A percentile compares a stretch with the other conserved stretches of the same genome.
Conservation (phyloP, 2,888 invertebrate species). For the Folsomia manolachei region DNA sequence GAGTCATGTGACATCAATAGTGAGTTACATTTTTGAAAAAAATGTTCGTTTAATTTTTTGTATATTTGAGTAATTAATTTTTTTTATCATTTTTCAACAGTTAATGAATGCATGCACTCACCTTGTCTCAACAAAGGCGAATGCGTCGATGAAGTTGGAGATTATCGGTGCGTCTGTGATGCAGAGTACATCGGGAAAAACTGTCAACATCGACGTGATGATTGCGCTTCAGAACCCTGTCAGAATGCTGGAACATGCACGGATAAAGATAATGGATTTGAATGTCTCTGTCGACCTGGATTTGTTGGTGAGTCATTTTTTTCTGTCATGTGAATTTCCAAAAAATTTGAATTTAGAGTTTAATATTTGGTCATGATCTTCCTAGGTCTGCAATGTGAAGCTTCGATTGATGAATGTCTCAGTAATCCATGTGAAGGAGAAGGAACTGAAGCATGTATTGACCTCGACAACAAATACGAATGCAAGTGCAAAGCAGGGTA, state of each 20-base stretch:
- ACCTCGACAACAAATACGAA: slow-evolving; percentile 78
- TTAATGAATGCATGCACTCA: slow-evolving; percentile 78
- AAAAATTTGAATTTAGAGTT: background rate
- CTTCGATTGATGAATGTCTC: slow-evolving; percentile 86
- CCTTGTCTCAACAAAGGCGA: slow-evolving; percentile 91
- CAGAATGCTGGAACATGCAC: slow-evolving; percentile 86
- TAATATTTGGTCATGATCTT: no score
- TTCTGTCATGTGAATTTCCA: background rate
- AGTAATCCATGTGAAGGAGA: slow-evolving; percentile 85
- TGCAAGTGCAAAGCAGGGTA: slow-evolving; percentile 89
- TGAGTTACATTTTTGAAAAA: no score
- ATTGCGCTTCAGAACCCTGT: slow-evolving; percentile 84
- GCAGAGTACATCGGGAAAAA: slow-evolving; percentile 90
- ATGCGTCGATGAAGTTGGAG: slow-evolving; percentile 82
- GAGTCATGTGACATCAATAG: slow-evolving; percentile 79
- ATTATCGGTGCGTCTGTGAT: slow-evolving; percentile 83
- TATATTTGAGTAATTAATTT: background rate
- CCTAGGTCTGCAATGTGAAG: slow-evolving; percentile 86
- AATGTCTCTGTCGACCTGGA: slow-evolving; percentile 89
- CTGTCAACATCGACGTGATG: slow-evolving; percentile 90
- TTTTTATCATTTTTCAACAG: background rate
- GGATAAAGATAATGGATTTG: slow-evolving; percentile 84
- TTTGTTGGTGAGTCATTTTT: slow-evolving; percentile 63
- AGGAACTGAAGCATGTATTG: slow-evolving; percentile 85
- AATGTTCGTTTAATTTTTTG: slow-evolving; percentile 52